phyloP scores from a whole-genome alignment of 37 sponge, comb jelly and placozoan genomes.

The Haliclona indistincta region DNA sequence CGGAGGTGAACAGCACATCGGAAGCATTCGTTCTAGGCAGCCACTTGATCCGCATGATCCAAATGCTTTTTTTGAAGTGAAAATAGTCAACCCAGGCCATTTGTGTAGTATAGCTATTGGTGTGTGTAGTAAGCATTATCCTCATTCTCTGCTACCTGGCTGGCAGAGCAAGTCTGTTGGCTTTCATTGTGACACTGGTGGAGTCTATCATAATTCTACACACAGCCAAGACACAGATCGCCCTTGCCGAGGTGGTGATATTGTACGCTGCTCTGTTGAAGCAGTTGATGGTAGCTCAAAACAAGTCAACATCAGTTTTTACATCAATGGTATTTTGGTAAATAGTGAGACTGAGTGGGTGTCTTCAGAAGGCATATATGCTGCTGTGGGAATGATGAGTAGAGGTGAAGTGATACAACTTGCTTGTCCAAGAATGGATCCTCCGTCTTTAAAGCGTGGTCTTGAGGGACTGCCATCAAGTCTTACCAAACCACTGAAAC shows the following conservation, averaged over 20 bases:
- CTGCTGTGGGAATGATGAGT: constrained; percentile 76
- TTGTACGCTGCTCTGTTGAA: constrained; percentile 51
- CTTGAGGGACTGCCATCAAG: background rate
- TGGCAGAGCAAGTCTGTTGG: constrained; percentile 67
- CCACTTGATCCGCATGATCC: constrained; percentile 33
- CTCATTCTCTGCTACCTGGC: constrained; percentile 53
- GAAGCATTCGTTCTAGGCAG: constrained; percentile 49
- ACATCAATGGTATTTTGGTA: constrained; percentile 41
- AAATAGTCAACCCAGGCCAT: constrained; percentile 50
- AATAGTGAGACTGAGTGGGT: constrained; percentile 29
- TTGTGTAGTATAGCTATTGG: constrained; percentile 65
- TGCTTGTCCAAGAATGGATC: constrained; percentile 21
- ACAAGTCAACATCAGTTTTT: constrained; percentile 55
- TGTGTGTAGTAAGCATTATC: constrained; percentile 44
- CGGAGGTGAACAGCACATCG: constrained; percentile 17
- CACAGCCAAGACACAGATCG: constrained; percentile 3
- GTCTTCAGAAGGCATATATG: constrained; percentile 44
- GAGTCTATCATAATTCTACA: constrained; percentile 8
- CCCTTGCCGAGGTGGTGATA: constrained; percentile 50
- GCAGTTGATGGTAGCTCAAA: constrained; percentile 35
- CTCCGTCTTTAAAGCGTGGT: constrained; percentile 4
- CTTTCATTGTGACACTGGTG: constrained; percentile 69
- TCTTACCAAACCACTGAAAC: background rate
- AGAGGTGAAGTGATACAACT: constrained; percentile 52
- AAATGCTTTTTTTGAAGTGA: constrained; percentile 52